Evolutionary conservation across 2,113 vertebrate species (phyloP).

Genomic region (Rhodinocichla rosea): DNA sequence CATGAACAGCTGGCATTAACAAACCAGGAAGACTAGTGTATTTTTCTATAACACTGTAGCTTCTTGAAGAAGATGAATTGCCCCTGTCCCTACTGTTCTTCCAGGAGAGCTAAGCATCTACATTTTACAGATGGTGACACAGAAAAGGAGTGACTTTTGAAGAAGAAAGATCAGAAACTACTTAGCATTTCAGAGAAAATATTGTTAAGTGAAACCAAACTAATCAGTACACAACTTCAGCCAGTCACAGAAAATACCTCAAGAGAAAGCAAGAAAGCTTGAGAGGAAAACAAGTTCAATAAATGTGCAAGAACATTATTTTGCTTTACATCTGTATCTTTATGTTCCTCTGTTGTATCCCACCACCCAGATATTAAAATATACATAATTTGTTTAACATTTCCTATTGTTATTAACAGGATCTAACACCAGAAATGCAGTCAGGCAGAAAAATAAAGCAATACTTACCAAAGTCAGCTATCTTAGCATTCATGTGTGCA

Average conservation of each 20-base stretch:
- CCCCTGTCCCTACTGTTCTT: neutral
- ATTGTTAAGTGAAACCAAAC: neutral
- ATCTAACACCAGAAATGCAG: neutral
- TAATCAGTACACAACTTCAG: neutral
- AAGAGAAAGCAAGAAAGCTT: neutral
- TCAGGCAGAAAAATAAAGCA: neutral
- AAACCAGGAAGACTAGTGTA: neutral
- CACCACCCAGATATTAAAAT: neutral
- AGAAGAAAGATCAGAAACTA: neutral
- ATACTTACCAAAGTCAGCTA: constrained; percentile 93
- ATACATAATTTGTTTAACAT: neutral
- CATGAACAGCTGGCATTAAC: neutral
- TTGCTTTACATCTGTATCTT: neutral
- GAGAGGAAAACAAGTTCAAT: neutral
- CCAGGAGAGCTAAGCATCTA: neutral
- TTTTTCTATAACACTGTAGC: neutral
- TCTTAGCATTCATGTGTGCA: constrained; percentile 99
- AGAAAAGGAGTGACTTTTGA: neutral
- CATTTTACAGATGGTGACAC: neutral
- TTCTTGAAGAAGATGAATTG: neutral
- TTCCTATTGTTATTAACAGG: neutral
- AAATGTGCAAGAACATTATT: neutral
- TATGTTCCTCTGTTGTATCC: neutral
- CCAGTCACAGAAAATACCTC: neutral
- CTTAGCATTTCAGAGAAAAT: neutral